Percentiles rank a stretch among this genome's conserved stretches.
These are phyloP conservation scores for Masticophis lateralis DNA, from an alignment of 2,797 vertebrate species.

Conservation along the genomic window DNA sequence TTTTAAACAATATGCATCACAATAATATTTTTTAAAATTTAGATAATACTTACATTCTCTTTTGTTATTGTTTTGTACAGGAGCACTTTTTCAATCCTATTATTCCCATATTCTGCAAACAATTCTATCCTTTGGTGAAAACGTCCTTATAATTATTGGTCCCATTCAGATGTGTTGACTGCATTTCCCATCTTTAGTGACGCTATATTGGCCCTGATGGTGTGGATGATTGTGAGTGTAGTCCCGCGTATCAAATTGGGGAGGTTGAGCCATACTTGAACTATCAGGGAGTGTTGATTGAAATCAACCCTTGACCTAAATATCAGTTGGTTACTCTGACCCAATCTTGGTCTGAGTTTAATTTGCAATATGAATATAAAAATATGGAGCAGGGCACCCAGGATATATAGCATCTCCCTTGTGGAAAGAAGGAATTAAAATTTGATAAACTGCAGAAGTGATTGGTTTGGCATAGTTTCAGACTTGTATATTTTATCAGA, in stretches of 20 bases:
- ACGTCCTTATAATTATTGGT: not conserved
- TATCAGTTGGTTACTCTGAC: not conserved
- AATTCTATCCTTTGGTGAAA: not conserved
- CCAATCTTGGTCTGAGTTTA: not conserved
- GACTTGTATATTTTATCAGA: not conserved
- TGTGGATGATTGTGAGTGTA: not conserved
- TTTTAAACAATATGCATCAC: constrained; percentile 23
- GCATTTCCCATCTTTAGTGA: not conserved
- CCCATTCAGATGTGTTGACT: not conserved
- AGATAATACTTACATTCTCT: not conserved
- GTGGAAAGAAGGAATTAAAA: not conserved
- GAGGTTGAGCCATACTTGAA: not conserved
- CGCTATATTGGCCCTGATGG: not conserved
- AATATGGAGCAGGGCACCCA: not conserved
- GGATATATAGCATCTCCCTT: not conserved
- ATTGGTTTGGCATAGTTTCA: not conserved
- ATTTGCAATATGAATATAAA: not conserved
- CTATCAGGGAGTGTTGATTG: not conserved
- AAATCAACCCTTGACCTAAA: not conserved
- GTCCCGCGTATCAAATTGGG: not conserved
- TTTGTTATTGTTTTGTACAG: not conserved
- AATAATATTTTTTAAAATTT: not conserved
- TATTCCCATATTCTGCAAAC: not conserved
- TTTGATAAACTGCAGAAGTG: not conserved
- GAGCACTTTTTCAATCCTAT: not conserved